Conservation (phyloP, 2,888 invertebrate species). For the Gymnosoma rotundatum region DNA sequence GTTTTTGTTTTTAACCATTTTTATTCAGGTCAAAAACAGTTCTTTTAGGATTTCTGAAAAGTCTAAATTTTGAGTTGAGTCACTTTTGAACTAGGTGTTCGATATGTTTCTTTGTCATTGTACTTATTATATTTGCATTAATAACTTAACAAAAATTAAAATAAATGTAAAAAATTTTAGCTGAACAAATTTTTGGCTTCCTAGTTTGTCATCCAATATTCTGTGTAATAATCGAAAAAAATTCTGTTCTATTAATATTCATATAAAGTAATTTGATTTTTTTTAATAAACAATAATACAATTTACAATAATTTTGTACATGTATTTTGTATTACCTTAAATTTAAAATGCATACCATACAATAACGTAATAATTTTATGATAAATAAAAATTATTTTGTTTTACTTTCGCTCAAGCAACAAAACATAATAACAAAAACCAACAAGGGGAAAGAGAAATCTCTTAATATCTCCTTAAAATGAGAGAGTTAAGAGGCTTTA, state of each 20-base stretch:
- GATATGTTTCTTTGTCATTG: no score
- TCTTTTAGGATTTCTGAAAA: no score
- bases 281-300: not conserved
- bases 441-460: slow-evolving; percentile 4
- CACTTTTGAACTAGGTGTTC: no score
- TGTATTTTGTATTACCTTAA: no score
- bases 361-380: not conserved
- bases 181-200: slow-evolving; percentile 71
- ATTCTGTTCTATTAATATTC: slow-evolving; percentile 56
- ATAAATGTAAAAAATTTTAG: slow-evolving; percentile 61
- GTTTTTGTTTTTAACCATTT: no score
- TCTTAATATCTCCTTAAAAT: slow-evolving; percentile 52
- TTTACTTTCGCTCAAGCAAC: slow-evolving; percentile 21
- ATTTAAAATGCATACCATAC: no score
- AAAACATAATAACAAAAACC: not conserved
- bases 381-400: slow-evolving; percentile 7
- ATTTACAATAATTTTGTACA: no score
- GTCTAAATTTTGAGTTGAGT: no score
- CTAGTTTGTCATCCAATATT: slow-evolving; percentile 74
- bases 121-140: no score
- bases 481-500: slow-evolving; percentile 59
- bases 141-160: not conserved
- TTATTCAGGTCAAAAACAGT: no score
- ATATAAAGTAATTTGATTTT: slow-evolving; percentile 29
- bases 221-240: slow-evolving; percentile 12